Percentiles rank a stretch among this genome's conserved stretches.
Evolutionary conservation across 2,888 invertebrate genomes (phyloP).

Genomic region (Coenonympha arcania): DNA sequence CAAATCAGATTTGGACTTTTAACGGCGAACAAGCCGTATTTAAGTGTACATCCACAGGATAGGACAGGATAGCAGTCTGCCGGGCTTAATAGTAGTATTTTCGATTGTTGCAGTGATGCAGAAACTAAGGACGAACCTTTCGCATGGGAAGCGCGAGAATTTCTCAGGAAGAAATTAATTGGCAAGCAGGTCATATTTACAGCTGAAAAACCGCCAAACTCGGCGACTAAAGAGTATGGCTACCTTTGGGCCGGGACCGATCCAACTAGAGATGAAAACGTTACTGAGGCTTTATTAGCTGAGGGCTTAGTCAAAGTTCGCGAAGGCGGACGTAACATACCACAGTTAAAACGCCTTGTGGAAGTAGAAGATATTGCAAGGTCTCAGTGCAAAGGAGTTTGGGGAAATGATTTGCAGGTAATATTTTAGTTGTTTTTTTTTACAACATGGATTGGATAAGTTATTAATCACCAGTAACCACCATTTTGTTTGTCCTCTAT

Average conservation of each 20-base stretch:
- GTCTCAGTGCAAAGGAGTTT: slow-evolving; percentile 88
- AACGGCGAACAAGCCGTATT: too few species aligned
- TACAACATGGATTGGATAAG: too few species aligned
- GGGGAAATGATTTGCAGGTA: slow-evolving; percentile 70
- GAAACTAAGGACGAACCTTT: slow-evolving; percentile 92
- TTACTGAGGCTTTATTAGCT: slow-evolving; percentile 88
- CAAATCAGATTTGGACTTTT: too few species aligned
- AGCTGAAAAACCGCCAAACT: slow-evolving; percentile 87
- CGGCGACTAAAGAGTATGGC: slow-evolving; percentile 88
- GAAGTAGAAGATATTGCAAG: slow-evolving; percentile 94
- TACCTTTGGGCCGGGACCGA: slow-evolving; percentile 89
- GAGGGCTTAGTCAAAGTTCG: slow-evolving; percentile 92
- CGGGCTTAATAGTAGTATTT: too few species aligned
- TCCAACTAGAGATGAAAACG: slow-evolving; percentile 83
- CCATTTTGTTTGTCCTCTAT: too few species aligned
- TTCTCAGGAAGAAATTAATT: slow-evolving; percentile 90
- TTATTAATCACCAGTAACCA: too few species aligned
- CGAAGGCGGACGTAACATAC: slow-evolving; percentile 72
- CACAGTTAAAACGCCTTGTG: slow-evolving; percentile 79
- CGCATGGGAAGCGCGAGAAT: slow-evolving; percentile 99
- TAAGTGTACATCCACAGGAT: too few species aligned
- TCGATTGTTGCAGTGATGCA: slow-evolving; percentile 62
- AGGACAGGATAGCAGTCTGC: too few species aligned
- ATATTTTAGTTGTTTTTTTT: too few species aligned
- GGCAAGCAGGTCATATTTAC: slow-evolving; percentile 92